Conservation (phyloP, 2,113 vertebrate genomes). For the Micronisus gabar region DNA sequence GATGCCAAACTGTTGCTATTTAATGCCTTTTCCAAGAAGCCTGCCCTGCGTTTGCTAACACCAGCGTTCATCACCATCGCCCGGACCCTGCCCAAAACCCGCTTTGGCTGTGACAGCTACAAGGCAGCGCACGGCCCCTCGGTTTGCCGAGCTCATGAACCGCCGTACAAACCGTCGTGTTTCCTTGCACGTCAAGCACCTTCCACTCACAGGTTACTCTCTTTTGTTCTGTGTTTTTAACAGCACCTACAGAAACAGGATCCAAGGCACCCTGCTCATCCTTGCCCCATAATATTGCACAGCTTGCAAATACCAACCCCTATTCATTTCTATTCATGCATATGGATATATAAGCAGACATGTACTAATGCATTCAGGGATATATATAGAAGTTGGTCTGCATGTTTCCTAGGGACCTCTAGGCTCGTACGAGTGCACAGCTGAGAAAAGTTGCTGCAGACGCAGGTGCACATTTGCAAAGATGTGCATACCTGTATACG, state of each 20-base stretch:
- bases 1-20: background rate
- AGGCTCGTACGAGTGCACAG: background rate
- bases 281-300: accelerated
- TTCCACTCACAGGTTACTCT: background rate
- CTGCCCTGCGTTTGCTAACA: accelerated
- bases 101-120: background rate
- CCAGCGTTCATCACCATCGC: accelerated
- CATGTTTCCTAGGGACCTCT: background rate
- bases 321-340: background rate
- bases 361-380: background rate
- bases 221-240: background rate
- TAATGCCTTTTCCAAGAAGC: background rate
- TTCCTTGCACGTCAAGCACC: background rate
- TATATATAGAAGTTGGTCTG: accelerated
- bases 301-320: background rate
- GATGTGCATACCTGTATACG: accelerated
- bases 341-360: background rate
- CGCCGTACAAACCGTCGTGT: accelerated
- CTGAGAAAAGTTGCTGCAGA: background rate
- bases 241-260: background rate
- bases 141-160: background rate
- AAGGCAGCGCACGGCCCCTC: accelerated
- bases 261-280: background rate
- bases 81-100: background rate
- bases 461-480: background rate